Evolutionary conservation across 2,888 invertebrate species (phyloP).

Genomic region (Phorcus lineatus): DNA sequence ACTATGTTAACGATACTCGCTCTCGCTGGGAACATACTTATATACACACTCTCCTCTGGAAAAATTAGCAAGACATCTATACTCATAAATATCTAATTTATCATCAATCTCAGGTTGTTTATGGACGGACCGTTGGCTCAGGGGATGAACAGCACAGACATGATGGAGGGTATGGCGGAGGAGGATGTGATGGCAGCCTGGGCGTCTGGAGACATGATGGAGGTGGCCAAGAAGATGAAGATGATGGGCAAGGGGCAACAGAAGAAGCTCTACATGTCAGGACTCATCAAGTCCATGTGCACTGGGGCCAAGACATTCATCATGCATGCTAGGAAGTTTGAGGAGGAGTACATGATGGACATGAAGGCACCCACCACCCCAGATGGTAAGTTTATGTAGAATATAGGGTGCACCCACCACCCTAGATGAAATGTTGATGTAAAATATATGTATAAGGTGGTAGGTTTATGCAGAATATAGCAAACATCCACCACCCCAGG

Average conservation of each 20-base stretch:
- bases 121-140: not conserved
- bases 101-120: not conserved
- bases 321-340: slow-evolving; percentile 16
- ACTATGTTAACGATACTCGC: too few species aligned
- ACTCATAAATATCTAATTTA: too few species aligned
- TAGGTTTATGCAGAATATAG: too few species aligned
- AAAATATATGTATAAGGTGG: too few species aligned
- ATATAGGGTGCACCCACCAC: too few species aligned
- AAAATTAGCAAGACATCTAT: too few species aligned
- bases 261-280: slow-evolving; percentile 4
- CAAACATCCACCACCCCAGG: too few species aligned
- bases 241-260: not conserved
- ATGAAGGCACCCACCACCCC: not conserved
- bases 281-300: slow-evolving; percentile 27
- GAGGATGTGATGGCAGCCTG: not conserved
- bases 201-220: slow-evolving; percentile 9
- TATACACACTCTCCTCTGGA: too few species aligned
- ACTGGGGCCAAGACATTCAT: slow-evolving; percentile 20
- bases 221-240: not conserved
- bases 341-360: slow-evolving; percentile 15
- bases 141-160: not conserved
- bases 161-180: not conserved
- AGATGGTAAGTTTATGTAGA: too few species aligned
- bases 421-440: too few species aligned
- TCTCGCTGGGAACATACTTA: too few species aligned